phyloP scores from a whole-genome alignment of 1,140 invertebrate species.

The Coptotermes formosanus region DNA sequence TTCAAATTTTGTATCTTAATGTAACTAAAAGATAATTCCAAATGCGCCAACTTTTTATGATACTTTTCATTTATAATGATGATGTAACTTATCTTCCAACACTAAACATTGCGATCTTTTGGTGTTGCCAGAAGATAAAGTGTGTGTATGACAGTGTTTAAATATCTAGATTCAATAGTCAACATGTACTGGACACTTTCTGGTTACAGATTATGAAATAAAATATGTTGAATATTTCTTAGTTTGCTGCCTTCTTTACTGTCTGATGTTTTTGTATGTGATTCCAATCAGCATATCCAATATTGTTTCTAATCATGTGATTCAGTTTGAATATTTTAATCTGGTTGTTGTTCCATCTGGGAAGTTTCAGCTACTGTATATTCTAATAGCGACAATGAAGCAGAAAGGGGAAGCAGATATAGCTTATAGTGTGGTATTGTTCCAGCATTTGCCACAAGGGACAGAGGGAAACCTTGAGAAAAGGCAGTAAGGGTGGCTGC shows the following conservation, averaged over 20 bases:
- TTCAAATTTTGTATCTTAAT: neutral
- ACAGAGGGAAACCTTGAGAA: no score
- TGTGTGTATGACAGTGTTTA: slow-evolving; percentile 28
- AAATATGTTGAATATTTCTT: slow-evolving; percentile 29
- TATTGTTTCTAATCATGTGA: no score
- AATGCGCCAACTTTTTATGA: slow-evolving; percentile 8
- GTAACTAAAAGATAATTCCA: slow-evolving; percentile 23
- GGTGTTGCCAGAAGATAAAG: slow-evolving; percentile 25
- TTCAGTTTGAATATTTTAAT: no score
- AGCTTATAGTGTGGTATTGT: no score
- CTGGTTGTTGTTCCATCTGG: no score
- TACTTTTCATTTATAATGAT: neutral
- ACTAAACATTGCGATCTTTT: slow-evolving; percentile 20
- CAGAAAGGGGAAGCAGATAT: no score
- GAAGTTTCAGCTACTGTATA: no score
- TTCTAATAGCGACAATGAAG: no score
- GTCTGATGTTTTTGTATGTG: no score
- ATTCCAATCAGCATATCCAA: no score
- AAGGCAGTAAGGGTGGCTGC: no score
- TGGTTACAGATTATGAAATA: slow-evolving; percentile 29
- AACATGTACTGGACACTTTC: slow-evolving; percentile 29
- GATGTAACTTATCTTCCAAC: slow-evolving; percentile 29
- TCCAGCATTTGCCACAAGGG: no score
- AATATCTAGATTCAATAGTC: slow-evolving; percentile 24
- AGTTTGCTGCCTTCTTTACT: neutral